Conservation (phyloP, 2,113 vertebrate genomes). For the Ondatra zibethicus region DNA sequence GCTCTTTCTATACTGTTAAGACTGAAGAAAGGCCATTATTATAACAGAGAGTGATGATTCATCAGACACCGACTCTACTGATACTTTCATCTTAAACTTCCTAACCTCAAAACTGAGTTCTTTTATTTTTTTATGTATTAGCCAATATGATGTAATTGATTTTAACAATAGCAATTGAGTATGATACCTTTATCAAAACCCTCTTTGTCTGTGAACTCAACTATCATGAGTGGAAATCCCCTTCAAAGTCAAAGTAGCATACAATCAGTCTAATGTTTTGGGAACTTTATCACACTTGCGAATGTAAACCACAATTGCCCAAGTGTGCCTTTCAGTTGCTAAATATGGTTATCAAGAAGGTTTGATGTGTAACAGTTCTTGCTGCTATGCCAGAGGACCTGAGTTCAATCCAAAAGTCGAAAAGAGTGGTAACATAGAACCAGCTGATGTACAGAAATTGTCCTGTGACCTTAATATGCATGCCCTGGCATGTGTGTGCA, state of each 20-base stretch:
- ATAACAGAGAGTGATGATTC: neutral
- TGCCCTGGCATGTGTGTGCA: too few species aligned
- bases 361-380: neutral
- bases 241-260: too few species aligned
- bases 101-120: too few species aligned
- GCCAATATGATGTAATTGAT: neutral
- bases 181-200: neutral
- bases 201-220: neutral
- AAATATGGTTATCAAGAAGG: neutral
- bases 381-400: neutral
- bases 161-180: neutral
- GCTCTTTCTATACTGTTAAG: neutral
- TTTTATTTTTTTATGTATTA: neutral
- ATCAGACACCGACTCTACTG: neutral
- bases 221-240: neutral
- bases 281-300: neutral
- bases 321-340: neutral
- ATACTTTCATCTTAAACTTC: neutral
- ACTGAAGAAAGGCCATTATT: too few species aligned
- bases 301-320: neutral
- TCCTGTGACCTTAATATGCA: neutral
- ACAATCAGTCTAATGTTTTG: neutral
- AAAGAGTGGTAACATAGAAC: neutral
- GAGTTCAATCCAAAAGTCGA: neutral
- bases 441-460: neutral